Conservation (phyloP, 2,797 vertebrate species). For the Sphaeramia orbicularis region DNA sequence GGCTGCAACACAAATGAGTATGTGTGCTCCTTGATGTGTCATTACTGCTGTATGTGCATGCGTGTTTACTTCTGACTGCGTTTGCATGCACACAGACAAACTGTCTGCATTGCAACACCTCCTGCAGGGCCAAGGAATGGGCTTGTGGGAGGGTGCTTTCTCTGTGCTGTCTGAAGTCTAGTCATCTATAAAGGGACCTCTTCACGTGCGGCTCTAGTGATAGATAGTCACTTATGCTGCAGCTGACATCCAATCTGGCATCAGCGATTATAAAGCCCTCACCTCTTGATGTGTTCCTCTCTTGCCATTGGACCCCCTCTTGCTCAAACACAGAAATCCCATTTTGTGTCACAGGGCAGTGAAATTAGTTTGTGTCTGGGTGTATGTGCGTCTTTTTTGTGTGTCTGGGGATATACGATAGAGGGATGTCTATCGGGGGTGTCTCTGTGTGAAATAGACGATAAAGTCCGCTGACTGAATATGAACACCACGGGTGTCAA, state of each 20-base stretch:
- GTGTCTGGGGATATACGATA: conserved; percentile 9
- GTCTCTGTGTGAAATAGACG: too few species aligned
- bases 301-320: conserved; percentile 61
- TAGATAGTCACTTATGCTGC: conserved; percentile 80
- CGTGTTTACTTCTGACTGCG: conserved; percentile 7
- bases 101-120: conserved; percentile 41
- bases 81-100: conserved; percentile 39
- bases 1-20: conserved; percentile 44
- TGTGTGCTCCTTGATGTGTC: conserved; percentile 20
- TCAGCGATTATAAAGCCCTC: conserved; percentile 79
- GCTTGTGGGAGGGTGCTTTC: conserved; percentile 42
- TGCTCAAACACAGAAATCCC: conserved; percentile 73
- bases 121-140: conserved; percentile 63
- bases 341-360: conserved; percentile 75
- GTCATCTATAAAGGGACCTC: conserved; percentile 74
- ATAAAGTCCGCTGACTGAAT: too few species aligned
- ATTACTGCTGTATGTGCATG: conserved; percentile 3
- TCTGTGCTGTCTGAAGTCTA: conserved; percentile 68
- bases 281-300: conserved; percentile 69
- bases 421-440: not conserved
- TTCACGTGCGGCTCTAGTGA: conserved; percentile 69
- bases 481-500: too few species aligned
- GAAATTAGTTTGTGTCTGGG: conserved; percentile 60
- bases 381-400: conserved; percentile 29
- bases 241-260: conserved; percentile 83